Conservation (phyloP, 2,797 vertebrate species). For the Lates japonicus region DNA sequence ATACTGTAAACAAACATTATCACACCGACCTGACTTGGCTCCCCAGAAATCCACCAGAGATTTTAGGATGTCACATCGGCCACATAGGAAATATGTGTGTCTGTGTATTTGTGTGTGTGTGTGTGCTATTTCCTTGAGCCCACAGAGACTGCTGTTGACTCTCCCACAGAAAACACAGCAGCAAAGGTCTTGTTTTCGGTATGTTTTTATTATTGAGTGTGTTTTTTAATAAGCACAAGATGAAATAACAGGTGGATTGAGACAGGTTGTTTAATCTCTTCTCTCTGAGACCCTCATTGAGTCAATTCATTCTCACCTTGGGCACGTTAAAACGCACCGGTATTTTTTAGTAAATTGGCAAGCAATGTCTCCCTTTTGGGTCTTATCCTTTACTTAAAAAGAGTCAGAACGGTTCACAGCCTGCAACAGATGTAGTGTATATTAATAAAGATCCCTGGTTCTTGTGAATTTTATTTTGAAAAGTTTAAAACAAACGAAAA, state of each 20-base stretch:
- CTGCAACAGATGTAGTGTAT: background rate
- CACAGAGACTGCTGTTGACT: conserved; percentile 6
- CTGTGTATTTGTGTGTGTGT: background rate
- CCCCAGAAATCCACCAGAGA: conserved; percentile 20
- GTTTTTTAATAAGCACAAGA: conserved; percentile 15
- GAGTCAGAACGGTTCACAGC: background rate
- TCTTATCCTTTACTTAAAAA: background rate
- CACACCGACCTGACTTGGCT: background rate
- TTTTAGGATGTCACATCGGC: conserved; percentile 21
- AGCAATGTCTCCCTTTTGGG: conserved; percentile 1
- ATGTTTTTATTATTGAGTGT: background rate
- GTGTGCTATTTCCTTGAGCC: background rate
- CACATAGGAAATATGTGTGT: background rate
- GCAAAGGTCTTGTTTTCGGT: conserved; percentile 4
- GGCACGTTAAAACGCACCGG: conserved; percentile 19
- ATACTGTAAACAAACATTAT: conserved; percentile 37
- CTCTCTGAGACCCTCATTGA: background rate
- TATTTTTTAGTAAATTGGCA: conserved; percentile 13
- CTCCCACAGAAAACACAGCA: conserved; percentile 9
- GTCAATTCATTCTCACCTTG: conserved; percentile 23
- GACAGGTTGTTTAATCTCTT: conserved; percentile 28
- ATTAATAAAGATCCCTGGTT: background rate
- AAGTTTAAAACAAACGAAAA: too few relatives aligned
- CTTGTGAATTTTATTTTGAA: background rate
- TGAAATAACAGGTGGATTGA: conserved; percentile 13